Evolutionary conservation across 2,797 vertebrate species (phyloP), one percentile per base, ranked within the genome.

Genomic region (Champsocephalus esox): DNA sequence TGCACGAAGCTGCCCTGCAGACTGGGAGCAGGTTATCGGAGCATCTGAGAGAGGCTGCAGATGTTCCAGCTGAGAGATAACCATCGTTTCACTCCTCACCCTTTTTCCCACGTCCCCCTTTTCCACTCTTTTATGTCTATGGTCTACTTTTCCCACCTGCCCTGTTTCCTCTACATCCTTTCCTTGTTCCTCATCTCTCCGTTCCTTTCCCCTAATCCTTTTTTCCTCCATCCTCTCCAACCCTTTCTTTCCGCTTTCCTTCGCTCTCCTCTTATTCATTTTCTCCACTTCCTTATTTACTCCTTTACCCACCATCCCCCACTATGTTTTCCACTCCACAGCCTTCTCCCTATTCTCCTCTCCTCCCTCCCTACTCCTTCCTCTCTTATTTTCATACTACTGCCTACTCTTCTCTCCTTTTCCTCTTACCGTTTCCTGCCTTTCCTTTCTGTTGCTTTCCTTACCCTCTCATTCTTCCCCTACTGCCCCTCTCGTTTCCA

Each of bases 21-120:
- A 13, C 61, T 3, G 73, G 43, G 56, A 48, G 50, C 9, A 59
- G 88, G 86, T 87, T 88, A 91, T 91, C 88, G 3, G 56, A 48
- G 4, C 80, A 88, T 88, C 89, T 0, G 43, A 66, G 50, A 32
- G 66, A 68, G 48, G 41, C 73, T 41, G 75, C 91, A 92, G 90
- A 92, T 93, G 88, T 88, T 91, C 62, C 80, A 83, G 75, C 79
- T 77, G 85, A 73, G 80, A 90, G 91, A 91, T 91, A 72, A 68
- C 1, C 56, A 90, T 89, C 89, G 10, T 45, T 72, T 88, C 89
- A 74, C 59, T 90, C 82, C 77, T 72, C 86, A 38, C 70, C 52
- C 74, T 4, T 28, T 69, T 52, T 8, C 55, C 3, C 13, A 7
- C 0, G 17, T n/a, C 10, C 0, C 19, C 19, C 2, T 13, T 24